A percentile compares a stretch with the other conserved stretches of the same genome.
Evolutionary conservation across 2,113 vertebrate genomes (phyloP).

Genomic region (Mesitornis unicolor): DNA sequence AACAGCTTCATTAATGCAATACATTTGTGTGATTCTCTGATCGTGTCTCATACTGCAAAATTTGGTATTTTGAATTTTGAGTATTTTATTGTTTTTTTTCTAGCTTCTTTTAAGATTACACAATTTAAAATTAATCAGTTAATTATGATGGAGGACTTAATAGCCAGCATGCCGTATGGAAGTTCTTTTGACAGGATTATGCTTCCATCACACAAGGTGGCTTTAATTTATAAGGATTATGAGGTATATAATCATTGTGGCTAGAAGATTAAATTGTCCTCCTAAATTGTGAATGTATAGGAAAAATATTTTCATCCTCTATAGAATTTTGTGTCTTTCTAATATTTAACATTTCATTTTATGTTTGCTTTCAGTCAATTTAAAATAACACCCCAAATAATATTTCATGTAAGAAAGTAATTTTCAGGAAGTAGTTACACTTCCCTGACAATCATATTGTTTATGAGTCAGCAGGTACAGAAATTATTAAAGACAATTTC

Average conservation of each 20-base stretch:
- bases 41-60: background rate
- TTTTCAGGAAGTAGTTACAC: constrained; percentile 45
- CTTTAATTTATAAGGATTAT: background rate
- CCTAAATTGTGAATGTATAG: background rate
- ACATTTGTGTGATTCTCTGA: background rate
- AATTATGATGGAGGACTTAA: constrained; percentile 34
- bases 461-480: constrained; percentile 69
- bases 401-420: constrained; percentile 16
- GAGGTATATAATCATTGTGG: background rate
- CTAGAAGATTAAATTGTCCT: constrained; percentile 15
- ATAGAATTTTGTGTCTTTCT: background rate
- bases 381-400: constrained; percentile 17
- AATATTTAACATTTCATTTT: background rate
- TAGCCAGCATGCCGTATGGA: background rate
- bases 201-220: background rate
- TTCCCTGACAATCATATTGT: constrained; percentile 46
- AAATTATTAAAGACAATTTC: constrained; percentile 71
- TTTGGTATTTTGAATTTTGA: constrained; percentile 22
- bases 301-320: constrained; percentile 5
- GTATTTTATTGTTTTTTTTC: background rate
- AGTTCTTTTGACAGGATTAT: constrained; percentile 12
- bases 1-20: constrained; percentile 14
- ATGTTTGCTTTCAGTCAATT: constrained; percentile 16
- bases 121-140: constrained; percentile 42
- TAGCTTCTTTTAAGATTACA: constrained; percentile 5